Evolutionary conservation across 1,140 invertebrate species (phyloP).

Genomic region (Octopus sinensis): DNA sequence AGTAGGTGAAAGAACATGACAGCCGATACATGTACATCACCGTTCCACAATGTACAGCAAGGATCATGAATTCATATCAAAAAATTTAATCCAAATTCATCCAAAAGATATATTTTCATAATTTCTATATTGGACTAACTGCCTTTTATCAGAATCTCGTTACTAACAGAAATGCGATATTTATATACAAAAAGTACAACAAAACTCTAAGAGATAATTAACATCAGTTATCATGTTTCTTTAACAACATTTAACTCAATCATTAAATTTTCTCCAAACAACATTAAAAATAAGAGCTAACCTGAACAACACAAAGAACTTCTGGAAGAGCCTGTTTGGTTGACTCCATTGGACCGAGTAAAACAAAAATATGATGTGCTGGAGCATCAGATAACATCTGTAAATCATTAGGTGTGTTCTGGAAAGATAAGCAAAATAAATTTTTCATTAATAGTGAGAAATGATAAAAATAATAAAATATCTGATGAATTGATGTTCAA

Average conservation of each 20-base stretch:
- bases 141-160: no score
- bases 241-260: no score
- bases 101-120: no score
- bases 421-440: conserved; percentile 37
- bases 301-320: conserved; percentile 86
- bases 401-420: conserved; percentile 97
- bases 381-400: conserved; percentile 99
- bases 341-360: conserved; percentile 79
- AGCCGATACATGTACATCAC: no score
- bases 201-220: background rate
- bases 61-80: no score
- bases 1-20: no score
- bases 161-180: background rate
- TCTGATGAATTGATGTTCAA: no score
- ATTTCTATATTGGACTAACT: no score
- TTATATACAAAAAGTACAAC: conserved; percentile 1
- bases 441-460: background rate
- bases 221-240: background rate
- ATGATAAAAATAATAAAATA: no score
- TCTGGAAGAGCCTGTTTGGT: conserved; percentile 74
- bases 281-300: conserved; percentile 41
- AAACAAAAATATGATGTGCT: conserved; percentile 93
- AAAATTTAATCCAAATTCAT: no score
- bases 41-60: background rate
- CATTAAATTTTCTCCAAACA: no score